Evolutionary conservation across 2,888 invertebrate genomes (phyloP).

Genomic region (Macropis europaea): DNA sequence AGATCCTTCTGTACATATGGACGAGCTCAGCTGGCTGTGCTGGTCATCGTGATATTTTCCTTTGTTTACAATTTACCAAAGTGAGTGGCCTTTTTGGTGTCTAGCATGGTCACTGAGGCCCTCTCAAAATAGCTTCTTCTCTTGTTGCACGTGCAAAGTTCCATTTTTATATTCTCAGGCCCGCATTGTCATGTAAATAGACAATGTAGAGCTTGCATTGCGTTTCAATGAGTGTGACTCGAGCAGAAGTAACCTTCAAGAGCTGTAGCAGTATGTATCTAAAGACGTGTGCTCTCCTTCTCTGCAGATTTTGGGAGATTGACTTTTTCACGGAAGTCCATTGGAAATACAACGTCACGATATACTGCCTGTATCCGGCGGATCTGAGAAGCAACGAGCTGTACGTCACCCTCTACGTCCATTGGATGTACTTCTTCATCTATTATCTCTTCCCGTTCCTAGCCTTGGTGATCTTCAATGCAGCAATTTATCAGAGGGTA

Average conservation of each 20-base stretch:
- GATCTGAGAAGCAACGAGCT: conserved; percentile 85
- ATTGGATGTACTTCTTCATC: conserved; percentile 96
- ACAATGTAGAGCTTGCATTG: too few relatives aligned
- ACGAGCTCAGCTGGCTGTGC: conserved; percentile 91
- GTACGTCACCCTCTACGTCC: conserved; percentile 93
- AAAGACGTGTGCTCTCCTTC: neutral
- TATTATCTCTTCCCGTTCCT: conserved; percentile 96
- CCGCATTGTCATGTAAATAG: too few relatives aligned
- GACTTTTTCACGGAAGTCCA: conserved; percentile 78
- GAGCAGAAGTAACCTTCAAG: too few relatives aligned
- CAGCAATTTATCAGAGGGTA: conserved; percentile 93
- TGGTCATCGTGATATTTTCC: conserved; percentile 90
- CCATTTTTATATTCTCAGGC: too few relatives aligned
- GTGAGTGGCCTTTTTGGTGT: conserved; percentile 66
- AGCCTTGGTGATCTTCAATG: conserved; percentile 93
- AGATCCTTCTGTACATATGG: conserved; percentile 95
- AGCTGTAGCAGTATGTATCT: too few relatives aligned
- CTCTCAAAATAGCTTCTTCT: too few relatives aligned
- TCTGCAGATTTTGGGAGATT: conserved; percentile 86
- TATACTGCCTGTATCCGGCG: conserved; percentile 88
- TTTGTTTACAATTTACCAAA: conserved; percentile 91
- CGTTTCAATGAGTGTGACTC: too few relatives aligned
- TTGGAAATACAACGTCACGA: conserved; percentile 81
- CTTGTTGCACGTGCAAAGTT: too few relatives aligned
- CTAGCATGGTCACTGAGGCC: too few relatives aligned